Evolutionary conservation across 2,888 invertebrate species (phyloP).

Genomic region (Eledone cirrhosa): DNA sequence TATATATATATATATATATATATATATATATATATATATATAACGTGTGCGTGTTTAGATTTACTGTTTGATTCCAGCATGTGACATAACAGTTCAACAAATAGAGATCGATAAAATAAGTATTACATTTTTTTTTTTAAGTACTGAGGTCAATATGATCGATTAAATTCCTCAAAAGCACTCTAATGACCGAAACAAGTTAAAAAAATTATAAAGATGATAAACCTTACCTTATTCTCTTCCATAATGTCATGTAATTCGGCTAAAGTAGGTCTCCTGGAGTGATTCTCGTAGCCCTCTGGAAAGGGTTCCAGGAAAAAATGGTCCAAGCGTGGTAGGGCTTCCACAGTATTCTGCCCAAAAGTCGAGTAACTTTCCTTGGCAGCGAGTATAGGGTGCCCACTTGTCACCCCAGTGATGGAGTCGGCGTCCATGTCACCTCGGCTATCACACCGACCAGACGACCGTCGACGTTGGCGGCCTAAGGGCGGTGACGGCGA

Average conservation of each 20-base stretch:
- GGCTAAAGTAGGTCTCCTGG: constrained; percentile 65
- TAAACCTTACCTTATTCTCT: constrained; percentile 35
- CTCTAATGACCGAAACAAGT: no score
- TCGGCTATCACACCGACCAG: neutral
- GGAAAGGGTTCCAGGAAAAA: constrained; percentile 42
- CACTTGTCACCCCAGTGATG: neutral
- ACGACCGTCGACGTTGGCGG: neutral
- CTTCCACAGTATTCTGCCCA: constrained; percentile 55
- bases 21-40: no score
- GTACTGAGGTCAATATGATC: no score
- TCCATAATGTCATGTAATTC: constrained; percentile 66
- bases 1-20: no score
- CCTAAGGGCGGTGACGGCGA: neutral
- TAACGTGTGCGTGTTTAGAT: no score
- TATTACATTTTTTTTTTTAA: no score
- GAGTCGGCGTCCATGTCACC: neutral
- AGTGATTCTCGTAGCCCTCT: constrained; percentile 12
- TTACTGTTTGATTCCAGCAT: no score
- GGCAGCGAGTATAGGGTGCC: neutral
- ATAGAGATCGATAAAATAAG: no score
- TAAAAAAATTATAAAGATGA: no score
- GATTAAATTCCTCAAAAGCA: no score
- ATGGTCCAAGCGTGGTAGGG: constrained; percentile 57
- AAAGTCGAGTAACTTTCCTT: constrained; percentile 38
- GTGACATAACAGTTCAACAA: no score